Conservation (phyloP, 2,113 vertebrate species). For the Cheirogaleus medius region DNA sequence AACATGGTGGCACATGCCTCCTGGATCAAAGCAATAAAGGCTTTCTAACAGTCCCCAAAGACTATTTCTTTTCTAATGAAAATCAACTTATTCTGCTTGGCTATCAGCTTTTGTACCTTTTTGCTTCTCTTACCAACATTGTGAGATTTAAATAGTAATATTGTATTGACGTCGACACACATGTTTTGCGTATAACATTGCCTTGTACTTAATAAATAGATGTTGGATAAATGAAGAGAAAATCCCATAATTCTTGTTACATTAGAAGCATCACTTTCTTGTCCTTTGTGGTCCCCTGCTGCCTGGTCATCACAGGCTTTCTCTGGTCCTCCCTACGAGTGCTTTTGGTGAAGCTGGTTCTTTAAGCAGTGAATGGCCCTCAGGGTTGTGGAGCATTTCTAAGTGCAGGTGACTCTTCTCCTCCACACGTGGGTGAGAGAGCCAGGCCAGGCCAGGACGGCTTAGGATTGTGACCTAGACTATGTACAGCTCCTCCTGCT, state of each 20-base stretch:
- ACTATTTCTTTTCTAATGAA: not conserved
- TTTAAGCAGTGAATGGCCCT: not conserved
- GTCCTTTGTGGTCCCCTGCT: too few relatives aligned
- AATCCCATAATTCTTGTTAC: not conserved
- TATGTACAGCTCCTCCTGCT: rapidly evolving
- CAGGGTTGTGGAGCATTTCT: not conserved
- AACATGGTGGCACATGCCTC: not conserved
- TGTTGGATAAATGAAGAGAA: not conserved
- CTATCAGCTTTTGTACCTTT: not conserved
- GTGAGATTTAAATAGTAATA: not conserved
- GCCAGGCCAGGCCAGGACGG: not conserved
- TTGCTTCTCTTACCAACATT: not conserved
- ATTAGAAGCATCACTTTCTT: not conserved
- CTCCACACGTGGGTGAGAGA: rapidly evolving
- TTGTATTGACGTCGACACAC: rapidly evolving
- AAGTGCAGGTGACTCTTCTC: not conserved
- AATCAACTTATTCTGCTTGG: not conserved
- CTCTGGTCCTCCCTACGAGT: not conserved
- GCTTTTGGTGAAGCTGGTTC: not conserved
- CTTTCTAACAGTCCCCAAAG: not conserved
- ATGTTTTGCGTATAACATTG: not conserved
- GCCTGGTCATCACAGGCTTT: not conserved
- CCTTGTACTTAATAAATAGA: not conserved
- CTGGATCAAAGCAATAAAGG: not conserved
- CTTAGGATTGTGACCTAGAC: not conserved